A percentile compares a stretch with the other conserved stretches of the same genome.
Evolutionary conservation across 1,140 invertebrate species (phyloP).

Genomic region (Drosophila ananassae): DNA sequence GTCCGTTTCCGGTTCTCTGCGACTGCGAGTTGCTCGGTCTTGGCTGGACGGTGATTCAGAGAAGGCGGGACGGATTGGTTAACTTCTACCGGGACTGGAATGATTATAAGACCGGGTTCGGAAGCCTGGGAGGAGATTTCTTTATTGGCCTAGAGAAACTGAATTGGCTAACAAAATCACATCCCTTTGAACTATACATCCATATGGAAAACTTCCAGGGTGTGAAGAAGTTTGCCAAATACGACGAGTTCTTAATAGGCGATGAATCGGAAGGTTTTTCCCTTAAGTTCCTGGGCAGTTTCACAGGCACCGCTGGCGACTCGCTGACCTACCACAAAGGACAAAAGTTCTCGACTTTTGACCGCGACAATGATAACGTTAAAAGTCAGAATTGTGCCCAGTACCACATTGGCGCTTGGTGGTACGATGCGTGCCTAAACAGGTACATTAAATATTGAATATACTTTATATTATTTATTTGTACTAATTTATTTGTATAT

Average conservation of each 20-base stretch:
- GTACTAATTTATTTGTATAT: background rate
- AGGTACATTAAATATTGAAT: constrained; percentile 12
- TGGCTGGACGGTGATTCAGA: constrained; percentile 87
- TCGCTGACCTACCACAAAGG: constrained; percentile 16
- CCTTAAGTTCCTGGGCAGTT: constrained; percentile 20
- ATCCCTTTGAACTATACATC: constrained; percentile 33
- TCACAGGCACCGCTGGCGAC: constrained; percentile 38
- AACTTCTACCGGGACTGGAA: constrained; percentile 87
- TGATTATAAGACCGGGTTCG: constrained; percentile 87
- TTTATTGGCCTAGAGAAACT: constrained; percentile 87
- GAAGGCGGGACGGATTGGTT: constrained; percentile 86
- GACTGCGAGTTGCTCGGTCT: constrained; percentile 71
- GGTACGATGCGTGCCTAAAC: constrained; percentile 4
- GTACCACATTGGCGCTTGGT: constrained; percentile 29
- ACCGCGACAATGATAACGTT: constrained; percentile 26
- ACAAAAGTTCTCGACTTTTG: constrained; percentile 31
- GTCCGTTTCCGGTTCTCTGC: constrained; percentile 61
- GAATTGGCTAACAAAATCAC: constrained; percentile 58
- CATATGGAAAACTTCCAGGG: constrained; percentile 14
- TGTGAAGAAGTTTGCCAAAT: constrained; percentile 21
- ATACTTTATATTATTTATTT: background rate
- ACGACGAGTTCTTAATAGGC: constrained; percentile 36
- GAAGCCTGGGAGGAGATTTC: constrained; percentile 86
- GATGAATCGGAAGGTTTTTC: constrained; percentile 19
- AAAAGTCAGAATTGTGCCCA: constrained; percentile 11